Conservation (phyloP, 2,113 vertebrate genomes). For the Mustelus asterias region DNA sequence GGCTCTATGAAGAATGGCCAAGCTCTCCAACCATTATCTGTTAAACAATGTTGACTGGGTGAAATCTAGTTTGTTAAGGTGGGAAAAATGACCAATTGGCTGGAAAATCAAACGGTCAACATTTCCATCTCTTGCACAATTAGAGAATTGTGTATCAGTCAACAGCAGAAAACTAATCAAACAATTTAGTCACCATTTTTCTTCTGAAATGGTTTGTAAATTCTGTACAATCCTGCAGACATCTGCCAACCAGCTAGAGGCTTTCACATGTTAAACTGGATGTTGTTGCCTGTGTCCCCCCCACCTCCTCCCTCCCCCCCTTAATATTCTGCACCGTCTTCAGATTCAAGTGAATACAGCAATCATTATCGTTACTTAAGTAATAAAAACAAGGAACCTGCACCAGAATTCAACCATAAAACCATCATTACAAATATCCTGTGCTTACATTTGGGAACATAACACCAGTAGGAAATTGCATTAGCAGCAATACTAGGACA, state of each 20-base stretch:
- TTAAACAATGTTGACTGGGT: neutral
- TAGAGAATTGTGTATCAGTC: neutral
- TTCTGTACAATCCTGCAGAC: neutral
- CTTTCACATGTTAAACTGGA: neutral
- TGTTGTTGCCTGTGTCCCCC: neutral
- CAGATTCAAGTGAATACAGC: neutral
- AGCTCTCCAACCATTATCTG: too few relatives aligned
- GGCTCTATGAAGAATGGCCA: neutral
- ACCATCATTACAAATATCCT: conserved; percentile 28
- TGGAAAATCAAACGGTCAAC: neutral
- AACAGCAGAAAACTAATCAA: neutral
- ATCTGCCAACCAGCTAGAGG: too few relatives aligned
- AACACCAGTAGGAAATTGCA: conserved; percentile 31
- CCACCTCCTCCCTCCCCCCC: neutral
- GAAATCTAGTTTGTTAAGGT: neutral
- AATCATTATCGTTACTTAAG: neutral
- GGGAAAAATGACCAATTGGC: neutral
- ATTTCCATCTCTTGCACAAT: neutral
- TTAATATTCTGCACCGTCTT: neutral
- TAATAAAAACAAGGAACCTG: neutral
- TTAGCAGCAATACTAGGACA: neutral
- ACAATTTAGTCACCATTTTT: neutral
- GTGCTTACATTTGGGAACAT: conserved; percentile 29
- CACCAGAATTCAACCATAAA: neutral
- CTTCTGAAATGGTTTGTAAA: neutral